Percentiles rank a stretch among this genome's conserved stretches.
phyloP scores from a whole-genome alignment of 2,797 vertebrate species.

The Clamator glandarius region DNA sequence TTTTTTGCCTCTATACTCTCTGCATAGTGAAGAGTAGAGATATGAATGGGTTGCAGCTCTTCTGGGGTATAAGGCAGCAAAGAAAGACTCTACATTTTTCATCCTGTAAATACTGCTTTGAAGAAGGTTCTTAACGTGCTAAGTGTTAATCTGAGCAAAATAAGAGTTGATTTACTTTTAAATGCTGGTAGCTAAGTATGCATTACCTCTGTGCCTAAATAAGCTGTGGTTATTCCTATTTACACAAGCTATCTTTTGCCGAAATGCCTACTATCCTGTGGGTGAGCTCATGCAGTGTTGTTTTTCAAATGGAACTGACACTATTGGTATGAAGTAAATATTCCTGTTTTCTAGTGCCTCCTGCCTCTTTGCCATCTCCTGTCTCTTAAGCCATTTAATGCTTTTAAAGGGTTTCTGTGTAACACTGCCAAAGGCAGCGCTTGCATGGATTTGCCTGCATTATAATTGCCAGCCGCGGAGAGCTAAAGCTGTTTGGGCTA shows the following conservation, averaged over 20 bases:
- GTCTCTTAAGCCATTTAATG: neutral
- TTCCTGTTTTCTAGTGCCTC: neutral
- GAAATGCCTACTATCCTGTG: neutral
- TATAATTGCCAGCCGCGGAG: neutral
- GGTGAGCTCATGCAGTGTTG: neutral
- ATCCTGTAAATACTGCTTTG: neutral
- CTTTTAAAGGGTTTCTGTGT: conserved; percentile 1
- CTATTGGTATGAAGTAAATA: neutral
- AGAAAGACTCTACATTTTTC: rapidly evolving
- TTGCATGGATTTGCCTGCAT: neutral
- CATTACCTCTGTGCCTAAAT: neutral
- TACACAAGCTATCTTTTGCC: neutral
- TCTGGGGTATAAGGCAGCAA: neutral
- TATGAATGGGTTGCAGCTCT: neutral
- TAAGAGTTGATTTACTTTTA: neutral
- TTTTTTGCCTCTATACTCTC: rapidly evolving
- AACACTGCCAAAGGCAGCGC: neutral
- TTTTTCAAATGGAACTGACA: neutral
- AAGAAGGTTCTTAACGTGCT: neutral
- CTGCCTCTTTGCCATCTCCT: neutral
- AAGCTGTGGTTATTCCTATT: neutral
- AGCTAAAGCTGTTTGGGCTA: neutral
- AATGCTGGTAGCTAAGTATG: neutral
- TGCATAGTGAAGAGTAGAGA: neutral
- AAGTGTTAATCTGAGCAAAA: neutral